Conservation (phyloP, 2,888 invertebrate genomes). For the Mactromeris polynyma region DNA sequence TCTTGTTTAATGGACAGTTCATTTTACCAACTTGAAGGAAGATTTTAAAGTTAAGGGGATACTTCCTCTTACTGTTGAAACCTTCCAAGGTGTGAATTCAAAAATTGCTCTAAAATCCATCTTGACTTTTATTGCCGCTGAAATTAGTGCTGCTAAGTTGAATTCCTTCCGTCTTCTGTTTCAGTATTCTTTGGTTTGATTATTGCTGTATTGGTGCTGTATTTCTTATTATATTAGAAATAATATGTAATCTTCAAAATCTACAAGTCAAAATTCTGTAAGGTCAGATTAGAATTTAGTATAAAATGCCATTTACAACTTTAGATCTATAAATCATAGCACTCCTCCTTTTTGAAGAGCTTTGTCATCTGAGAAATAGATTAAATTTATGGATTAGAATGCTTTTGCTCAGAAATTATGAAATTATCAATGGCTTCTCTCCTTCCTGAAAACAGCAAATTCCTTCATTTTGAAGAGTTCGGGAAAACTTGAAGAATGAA, state of each 20-base stretch:
- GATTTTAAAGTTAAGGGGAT: neutral
- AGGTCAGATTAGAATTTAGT: neutral
- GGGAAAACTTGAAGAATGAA: neutral
- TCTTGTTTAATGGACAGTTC: neutral
- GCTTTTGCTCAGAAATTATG: neutral
- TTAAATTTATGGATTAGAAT: neutral
- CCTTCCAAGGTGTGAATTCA: neutral
- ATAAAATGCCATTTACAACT: neutral
- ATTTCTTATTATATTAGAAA: neutral
- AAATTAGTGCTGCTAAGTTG: neutral
- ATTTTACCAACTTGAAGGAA: neutral
- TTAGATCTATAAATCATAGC: neutral
- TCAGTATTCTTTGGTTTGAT: neutral
- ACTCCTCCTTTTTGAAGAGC: neutral
- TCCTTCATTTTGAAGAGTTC: neutral
- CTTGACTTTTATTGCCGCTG: neutral
- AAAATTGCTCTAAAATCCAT: neutral
- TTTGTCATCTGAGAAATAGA: neutral
- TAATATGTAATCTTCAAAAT: conserved; percentile 10
- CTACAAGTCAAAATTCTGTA: neutral
- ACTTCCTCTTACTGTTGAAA: neutral
- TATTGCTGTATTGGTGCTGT: neutral
- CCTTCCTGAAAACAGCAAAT: neutral
- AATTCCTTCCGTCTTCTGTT: neutral
- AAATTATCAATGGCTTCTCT: neutral